Percentiles rank a stretch among this genome's conserved stretches.
Conservation (phyloP, 1,140 invertebrate species). For the Bombus soroeensis region DNA sequence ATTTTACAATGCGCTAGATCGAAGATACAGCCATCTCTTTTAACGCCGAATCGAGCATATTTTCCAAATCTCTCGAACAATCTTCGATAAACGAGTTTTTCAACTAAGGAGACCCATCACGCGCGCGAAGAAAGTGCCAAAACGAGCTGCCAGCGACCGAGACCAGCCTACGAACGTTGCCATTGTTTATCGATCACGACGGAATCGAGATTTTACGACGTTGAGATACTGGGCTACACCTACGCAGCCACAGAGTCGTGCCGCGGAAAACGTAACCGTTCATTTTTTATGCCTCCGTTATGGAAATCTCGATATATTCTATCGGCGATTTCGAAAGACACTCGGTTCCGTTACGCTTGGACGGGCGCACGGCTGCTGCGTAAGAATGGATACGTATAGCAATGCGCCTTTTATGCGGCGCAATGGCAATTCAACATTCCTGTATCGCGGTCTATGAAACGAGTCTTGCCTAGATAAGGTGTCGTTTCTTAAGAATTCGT, state of each 20-base stretch:
- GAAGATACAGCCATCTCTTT: too few species aligned
- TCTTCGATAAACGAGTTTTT: not conserved
- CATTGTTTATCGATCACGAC: not conserved
- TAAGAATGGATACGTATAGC: slow-evolving; percentile 30
- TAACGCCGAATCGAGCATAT: not conserved
- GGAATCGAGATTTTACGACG: slow-evolving; percentile 9
- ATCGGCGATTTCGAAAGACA: slow-evolving; percentile 61
- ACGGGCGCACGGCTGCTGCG: not conserved
- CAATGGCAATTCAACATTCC: slow-evolving; percentile 34
- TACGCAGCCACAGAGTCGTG: slow-evolving; percentile 11
- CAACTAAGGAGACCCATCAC: accelerated
- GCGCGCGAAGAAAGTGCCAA: too few species aligned
- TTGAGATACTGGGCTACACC: slow-evolving; percentile 7
- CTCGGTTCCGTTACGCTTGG: slow-evolving; percentile 49
- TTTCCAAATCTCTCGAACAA: not conserved
- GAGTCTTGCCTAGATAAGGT: slow-evolving; percentile 19
- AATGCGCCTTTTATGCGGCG: slow-evolving; percentile 28
- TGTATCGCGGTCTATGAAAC: slow-evolving; percentile 4
- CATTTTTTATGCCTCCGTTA: slow-evolving; percentile 36
- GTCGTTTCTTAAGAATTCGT: slow-evolving; percentile 23
- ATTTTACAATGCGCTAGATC: too few species aligned
- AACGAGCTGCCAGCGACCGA: too few species aligned
- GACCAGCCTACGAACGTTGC: too few species aligned
- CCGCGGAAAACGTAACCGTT: slow-evolving; percentile 1
- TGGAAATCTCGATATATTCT: slow-evolving; percentile 44